These are phyloP conservation scores for Tokudaia tokunoshimensis DNA, from an alignment of 2,797 vertebrate species.

Conservation along the genomic window DNA sequence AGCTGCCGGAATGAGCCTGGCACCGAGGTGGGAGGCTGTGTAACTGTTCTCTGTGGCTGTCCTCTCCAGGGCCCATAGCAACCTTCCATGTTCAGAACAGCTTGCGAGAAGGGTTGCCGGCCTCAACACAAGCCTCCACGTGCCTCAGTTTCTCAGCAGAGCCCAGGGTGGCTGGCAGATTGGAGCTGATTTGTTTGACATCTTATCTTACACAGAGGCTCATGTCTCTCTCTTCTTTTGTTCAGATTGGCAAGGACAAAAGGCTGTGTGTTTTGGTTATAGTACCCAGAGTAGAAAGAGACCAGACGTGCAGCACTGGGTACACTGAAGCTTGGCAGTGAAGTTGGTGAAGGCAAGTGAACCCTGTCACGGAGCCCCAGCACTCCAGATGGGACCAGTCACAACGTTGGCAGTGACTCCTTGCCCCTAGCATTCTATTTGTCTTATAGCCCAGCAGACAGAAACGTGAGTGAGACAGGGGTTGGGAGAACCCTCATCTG, in stretches of 20 bases:
- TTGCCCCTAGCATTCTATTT: background rate
- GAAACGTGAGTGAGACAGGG: background rate
- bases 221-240: background rate
- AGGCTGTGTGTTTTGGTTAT: background rate
- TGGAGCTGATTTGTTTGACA: background rate
- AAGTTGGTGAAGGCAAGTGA: background rate
- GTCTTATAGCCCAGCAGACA: background rate
- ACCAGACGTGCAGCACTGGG: background rate
- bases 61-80: background rate
- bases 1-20: background rate
- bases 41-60: background rate
- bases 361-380: background rate
- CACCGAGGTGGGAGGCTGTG: background rate
- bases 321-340: background rate
- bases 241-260: background rate
- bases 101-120: background rate
- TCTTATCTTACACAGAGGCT: background rate
- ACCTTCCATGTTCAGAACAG: background rate
- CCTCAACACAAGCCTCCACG: background rate
- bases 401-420: fast-evolving
- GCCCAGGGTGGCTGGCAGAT: background rate
- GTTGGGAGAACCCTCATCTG: background rate
- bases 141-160: background rate
- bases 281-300: background rate
- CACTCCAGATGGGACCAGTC: background rate